Evolutionary conservation across 2,113 vertebrate species (phyloP), one percentile per base, ranked within the genome.

Genomic region (zebrafish (Danio rerio)): DNA sequence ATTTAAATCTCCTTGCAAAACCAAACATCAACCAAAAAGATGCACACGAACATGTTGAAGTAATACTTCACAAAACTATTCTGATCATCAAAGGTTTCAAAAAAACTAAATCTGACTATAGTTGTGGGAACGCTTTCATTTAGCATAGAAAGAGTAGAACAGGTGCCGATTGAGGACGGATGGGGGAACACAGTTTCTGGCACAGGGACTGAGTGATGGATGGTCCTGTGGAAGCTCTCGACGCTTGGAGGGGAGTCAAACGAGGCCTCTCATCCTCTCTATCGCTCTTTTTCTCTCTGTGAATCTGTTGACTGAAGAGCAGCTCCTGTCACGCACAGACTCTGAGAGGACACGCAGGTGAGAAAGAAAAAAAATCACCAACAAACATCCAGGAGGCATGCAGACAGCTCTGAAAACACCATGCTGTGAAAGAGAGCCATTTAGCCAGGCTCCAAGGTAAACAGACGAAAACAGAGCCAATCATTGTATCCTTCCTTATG

Each of bases 121-220:
- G 50, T 55, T 40, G 50, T 72, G 40, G 16, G 53, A 58, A 45
- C 7, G 16, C 6, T 10, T 74, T 18, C 13, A 12, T 56, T 12
- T 74, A 56, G 53, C 7, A n/a, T 21, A 75, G 42, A 59, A 75
- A 12, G 79, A 11, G 40, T 52, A 21, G 43, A 49, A 49, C 56
- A 47, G 18, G 68, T 58, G 53, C 42, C 31, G 31, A 31, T 31
- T 47, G 43, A 53, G 16, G 31, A 55, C 21, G 31, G 62, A 53
- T 20, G 9, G 47, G 49, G 11, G 52, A 5, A 49, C 45, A 69
- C 71, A n/a, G 56, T 12, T 49, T 20, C 50, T 47, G 82, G 74
- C 58, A 61, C 42, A 47, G 40, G n/a, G 40, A 43, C 49, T 4
- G 12, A 68, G 53, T 82, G 84, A 82, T 73, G 74, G 62, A 82